Base-by-base conservation (phyloP, 2,888 invertebrate species). In the Parnassius apollo region DNA sequence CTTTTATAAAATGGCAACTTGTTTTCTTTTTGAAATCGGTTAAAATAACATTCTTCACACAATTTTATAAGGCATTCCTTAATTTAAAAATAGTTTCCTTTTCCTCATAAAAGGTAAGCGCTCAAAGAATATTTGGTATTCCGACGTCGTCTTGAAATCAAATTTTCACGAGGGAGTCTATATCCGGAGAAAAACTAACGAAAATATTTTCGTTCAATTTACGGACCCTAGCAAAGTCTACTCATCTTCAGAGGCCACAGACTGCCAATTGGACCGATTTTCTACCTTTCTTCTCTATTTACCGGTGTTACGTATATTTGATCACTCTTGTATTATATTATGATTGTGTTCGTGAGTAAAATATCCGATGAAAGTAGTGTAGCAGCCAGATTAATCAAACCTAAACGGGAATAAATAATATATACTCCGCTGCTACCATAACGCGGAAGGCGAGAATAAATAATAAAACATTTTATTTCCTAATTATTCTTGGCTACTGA, bases 181-280 rank as follows among this genome's bases (percentile, higher is more conserved):
- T 70, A 67, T 69, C 68, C 69, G 65, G 63, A 68, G 74, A 69
- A 78, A 76, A 84, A 78, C 80, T 81, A 83, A 86, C 81, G 81
- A 82, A 84, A 87, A 86, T 86, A 81, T 87, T 87, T 84, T 85
- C 78, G 69, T 87, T 86, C 80, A 82, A 86, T 86, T 83, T 79
- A 75, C 72, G 64, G 65, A 65, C 64, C 68, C 69, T 57, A 63
- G 65, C 64, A 62, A 59, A 62, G 61, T 60, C 65, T 69, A 42
- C 65, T 66, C 56, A 44, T 25, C 50, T 22, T 45, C 49, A 54
- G 65, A 59, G 64, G 59, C 61, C 63, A 61, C 63, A 55, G 66
- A 62, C 62, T 65, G 48, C 52, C 59, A 68, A 70, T 69, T 67
- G 58, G 66, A 45, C 64, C 65, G 62, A 66, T 69, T 70, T 65